Base-by-base conservation (phyloP, 1,140 invertebrate species). In the Drosophila repletoides region DNA sequence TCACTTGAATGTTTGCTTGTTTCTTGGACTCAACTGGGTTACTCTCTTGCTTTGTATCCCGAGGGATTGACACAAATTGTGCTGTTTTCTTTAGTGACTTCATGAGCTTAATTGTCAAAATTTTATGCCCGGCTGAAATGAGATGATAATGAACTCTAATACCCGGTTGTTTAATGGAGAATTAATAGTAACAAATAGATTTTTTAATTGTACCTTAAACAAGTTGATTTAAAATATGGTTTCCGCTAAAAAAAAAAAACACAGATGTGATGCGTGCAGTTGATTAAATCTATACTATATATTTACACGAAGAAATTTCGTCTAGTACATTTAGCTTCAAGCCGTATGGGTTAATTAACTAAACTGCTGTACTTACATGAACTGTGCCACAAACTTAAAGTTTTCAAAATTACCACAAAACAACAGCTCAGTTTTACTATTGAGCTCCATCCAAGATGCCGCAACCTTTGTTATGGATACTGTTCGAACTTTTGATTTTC, bases 291-390 rank as follows among this genome's bases (percentile, higher is more conserved):
- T n/a, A n/a, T n/a, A n/a, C n/a, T n/a, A n/a, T n/a, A n/a, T n/a
- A n/a, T n/a, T n/a, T n/a, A n/a, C n/a, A n/a, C n/a, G n/a, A n/a
- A n/a, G n/a, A n/a, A n/a, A n/a, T n/a, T n/a, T n/a, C n/a, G n/a
- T n/a, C n/a, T n/a, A n/a, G n/a, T n/a, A n/a, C n/a, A n/a, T n/a
- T n/a, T n/a, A n/a, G n/a, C n/a, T n/a, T n/a, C n/a, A n/a, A n/a
- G n/a, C n/a, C n/a, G 15, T 19, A 31, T 5, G 1, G 40, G 10
- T 5, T 51, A 24, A 51, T 24, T 4, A 19, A 2, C 31, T 17
- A 21, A 52, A 48, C 73, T 76, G 49, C 28, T 76, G 73, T 29
- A 9, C 21, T 61, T 60, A 34, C 28, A 36, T 56, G 9, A 51
- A 2, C 34, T 12, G 36, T 2, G n/a, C 36, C 14, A 2, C 31